Evolutionary conservation across 2,888 invertebrate species (phyloP).

Genomic region (Cataglyphis livida): DNA sequence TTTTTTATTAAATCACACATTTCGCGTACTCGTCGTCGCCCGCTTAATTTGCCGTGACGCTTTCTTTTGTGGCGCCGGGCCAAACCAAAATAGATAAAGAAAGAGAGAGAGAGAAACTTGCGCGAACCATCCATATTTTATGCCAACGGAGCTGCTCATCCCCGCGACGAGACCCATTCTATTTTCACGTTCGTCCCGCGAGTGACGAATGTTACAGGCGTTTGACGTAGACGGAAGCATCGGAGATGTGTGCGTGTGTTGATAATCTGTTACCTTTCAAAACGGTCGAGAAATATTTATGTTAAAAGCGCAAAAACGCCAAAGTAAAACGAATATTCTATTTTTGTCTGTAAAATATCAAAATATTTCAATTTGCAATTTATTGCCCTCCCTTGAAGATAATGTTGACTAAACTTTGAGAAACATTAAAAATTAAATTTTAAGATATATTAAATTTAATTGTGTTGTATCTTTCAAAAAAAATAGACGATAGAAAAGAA

Average conservation of each 20-base stretch:
- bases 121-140: conserved; percentile 79
- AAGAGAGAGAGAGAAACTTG: background rate
- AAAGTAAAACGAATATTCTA: background rate
- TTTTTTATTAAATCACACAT: conserved; percentile 84
- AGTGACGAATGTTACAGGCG: conserved; percentile 56
- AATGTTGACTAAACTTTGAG: background rate
- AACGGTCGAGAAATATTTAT: conserved; percentile 35
- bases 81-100: conserved; percentile 63
- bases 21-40: conserved; percentile 78
- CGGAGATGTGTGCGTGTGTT: conserved; percentile 32
- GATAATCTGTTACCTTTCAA: conserved; percentile 20
- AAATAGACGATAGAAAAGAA: background rate
- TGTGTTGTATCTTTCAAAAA: conserved; percentile 16
- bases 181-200: conserved; percentile 62
- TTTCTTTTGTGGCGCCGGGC: conserved; percentile 78
- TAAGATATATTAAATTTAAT: conserved; percentile 19
- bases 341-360: conserved; percentile 1
- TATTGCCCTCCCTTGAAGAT: background rate
- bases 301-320: background rate
- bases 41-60: conserved; percentile 83
- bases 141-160: conserved; percentile 55
- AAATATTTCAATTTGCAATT: background rate
- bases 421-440: background rate
- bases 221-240: conserved; percentile 57
- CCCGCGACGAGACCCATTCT: conserved; percentile 33